Percentiles rank a stretch among this genome's conserved stretches.
Conservation (phyloP, 2,113 vertebrate genomes). For the Sminthopsis crassicaudata region DNA sequence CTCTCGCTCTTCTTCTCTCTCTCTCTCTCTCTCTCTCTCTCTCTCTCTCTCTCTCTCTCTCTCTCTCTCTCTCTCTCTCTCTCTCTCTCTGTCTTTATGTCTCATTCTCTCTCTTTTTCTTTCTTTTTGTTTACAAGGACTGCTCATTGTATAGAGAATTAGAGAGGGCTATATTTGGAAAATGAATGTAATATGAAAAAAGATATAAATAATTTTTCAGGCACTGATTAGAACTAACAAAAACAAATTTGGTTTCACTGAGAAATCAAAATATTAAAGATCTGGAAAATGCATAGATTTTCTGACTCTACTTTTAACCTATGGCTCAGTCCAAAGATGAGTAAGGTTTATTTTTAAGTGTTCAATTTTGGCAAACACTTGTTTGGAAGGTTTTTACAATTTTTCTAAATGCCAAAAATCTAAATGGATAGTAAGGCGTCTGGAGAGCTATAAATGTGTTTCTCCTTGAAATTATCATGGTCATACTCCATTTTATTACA, state of each 20-base stretch:
- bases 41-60: no score
- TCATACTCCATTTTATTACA: slow-evolving; percentile 54
- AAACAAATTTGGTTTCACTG: not conserved
- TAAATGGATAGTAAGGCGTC: slow-evolving; percentile 61
- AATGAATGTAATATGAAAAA: not conserved
- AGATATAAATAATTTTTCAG: not conserved
- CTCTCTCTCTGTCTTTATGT: no score
- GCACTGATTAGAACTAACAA: not conserved
- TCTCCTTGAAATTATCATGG: slow-evolving; percentile 68
- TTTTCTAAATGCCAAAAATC: slow-evolving; percentile 73
- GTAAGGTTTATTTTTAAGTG: slow-evolving; percentile 6
- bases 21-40: not conserved
- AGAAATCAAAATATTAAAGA: not conserved
- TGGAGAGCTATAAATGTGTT: slow-evolving; percentile 45
- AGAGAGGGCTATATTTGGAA: not conserved
- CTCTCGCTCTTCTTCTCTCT: not conserved
- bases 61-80: not conserved
- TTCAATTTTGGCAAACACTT: slow-evolving; percentile 65
- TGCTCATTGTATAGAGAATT: not conserved
- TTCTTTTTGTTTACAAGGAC: not conserved
- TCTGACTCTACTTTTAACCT: not conserved
- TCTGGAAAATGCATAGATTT: not conserved
- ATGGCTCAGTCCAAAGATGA: not conserved
- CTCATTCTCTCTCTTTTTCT: no score
- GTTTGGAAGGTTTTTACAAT: slow-evolving; percentile 64